Base-by-base conservation (phyloP, 2,797 vertebrate species). In the Malacoctenus gilli region DNA sequence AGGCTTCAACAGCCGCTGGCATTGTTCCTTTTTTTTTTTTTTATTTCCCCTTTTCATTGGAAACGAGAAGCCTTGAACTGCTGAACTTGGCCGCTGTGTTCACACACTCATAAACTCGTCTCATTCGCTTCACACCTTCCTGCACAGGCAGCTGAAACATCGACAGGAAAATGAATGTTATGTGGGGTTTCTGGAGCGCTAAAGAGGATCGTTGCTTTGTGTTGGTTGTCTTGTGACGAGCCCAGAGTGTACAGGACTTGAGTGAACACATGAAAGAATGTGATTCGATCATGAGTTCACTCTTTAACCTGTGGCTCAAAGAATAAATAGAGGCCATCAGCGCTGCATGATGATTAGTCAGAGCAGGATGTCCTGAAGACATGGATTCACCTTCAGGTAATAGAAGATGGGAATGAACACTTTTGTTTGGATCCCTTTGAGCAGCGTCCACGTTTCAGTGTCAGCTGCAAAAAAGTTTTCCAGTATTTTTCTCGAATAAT, bases 1-100 rank as follows among this genome's bases (percentile, higher is more conserved):
- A 51, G n/a, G n/a, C n/a, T n/a, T n/a, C n/a, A n/a, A 75, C 50
- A 13, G 43, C 62, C 44, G 34, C 30, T 2, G n/a, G 42, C 0
- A 30, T 19, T 30, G 56, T 37, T 58, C 15, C 37, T 19, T 55
- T 55, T 59, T 18, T 65, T 43, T 48, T 21, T 25, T 1, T 10
- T 61, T 22, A 32, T 39, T 28, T 62, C 34, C n/a, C n/a, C n/a
- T n/a, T n/a, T n/a, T n/a, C n/a, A n/a, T n/a, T n/a, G n/a, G n/a
- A n/a, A n/a, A 49, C 41, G 49, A 11, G 28, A 41, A 14, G 23
- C 37, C 3, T 19, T 3, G 30, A 47, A 1, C 34, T n/a, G n/a
- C n/a, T n/a, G 28, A 13, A 12, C 14, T 14, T 25, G 9, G 12
- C 59, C 40, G 32, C 11, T 51, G 56, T 39, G 13, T 32, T 28